Percentiles rank a stretch among this genome's conserved stretches.
phyloP scores from a whole-genome alignment of 2,797 vertebrate species.

The Erethizon dorsatum region DNA sequence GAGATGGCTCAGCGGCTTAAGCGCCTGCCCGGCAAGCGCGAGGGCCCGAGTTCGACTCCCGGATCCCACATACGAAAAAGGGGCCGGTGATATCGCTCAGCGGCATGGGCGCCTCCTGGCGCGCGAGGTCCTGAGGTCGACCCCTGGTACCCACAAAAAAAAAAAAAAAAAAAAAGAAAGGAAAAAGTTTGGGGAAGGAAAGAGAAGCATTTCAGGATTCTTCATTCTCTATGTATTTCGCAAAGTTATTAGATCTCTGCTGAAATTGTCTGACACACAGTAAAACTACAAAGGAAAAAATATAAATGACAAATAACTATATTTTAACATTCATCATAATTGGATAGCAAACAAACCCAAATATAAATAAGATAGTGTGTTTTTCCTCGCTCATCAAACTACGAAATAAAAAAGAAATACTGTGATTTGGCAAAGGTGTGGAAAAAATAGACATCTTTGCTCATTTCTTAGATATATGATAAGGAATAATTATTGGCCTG shows the following conservation, averaged over 20 bases:
- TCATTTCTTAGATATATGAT: neutral
- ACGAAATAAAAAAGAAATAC: constrained; percentile 45
- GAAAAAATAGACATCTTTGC: constrained; percentile 33
- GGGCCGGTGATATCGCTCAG: too few species aligned
- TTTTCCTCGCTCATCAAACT: constrained; percentile 17
- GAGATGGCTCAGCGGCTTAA: too few species aligned
- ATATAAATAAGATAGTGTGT: neutral
- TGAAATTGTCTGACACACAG: neutral
- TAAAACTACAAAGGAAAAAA: neutral
- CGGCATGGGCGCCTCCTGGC: too few species aligned
- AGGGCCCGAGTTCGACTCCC: too few species aligned
- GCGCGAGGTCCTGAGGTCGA: too few species aligned
- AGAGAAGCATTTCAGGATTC: neutral
- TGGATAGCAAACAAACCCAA: neutral
- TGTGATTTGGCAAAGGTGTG: neutral
- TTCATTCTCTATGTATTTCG: neutral
- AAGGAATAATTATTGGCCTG: constrained; percentile 53
- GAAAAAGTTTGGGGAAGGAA: neutral
- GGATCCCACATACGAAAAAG: too few species aligned
- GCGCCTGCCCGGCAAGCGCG: too few species aligned
- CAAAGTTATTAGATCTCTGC: neutral
- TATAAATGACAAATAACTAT: neutral
- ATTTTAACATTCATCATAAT: constrained; percentile 24
- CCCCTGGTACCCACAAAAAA: too few species aligned
- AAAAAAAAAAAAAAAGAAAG: too few species aligned